Evolutionary conservation across 2,113 vertebrate genomes (phyloP).

Genomic region (Rhinoptilus africanus): DNA sequence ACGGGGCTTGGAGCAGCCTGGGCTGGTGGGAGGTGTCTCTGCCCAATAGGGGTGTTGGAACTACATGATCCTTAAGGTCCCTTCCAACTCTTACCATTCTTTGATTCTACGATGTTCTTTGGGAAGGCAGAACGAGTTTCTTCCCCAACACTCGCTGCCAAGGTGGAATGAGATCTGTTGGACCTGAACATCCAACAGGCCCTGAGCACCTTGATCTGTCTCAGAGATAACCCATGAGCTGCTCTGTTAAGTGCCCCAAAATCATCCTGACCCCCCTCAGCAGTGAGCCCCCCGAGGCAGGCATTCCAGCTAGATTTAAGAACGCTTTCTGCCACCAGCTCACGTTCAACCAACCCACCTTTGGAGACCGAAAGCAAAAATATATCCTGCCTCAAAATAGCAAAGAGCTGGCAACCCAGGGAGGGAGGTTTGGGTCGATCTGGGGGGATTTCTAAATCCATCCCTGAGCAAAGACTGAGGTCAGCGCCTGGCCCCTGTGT

Average conservation of each 20-base stretch:
- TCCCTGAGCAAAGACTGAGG: neutral
- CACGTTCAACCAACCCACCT: neutral
- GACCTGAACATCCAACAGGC: neutral
- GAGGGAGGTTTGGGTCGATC: neutral
- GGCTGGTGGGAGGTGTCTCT: neutral
- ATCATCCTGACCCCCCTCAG: neutral
- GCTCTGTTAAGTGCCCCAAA: neutral
- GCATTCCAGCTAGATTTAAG: neutral
- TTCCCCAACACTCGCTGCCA: neutral
- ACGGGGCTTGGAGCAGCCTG: neutral
- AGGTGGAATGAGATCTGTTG: neutral
- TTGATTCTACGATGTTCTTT: neutral
- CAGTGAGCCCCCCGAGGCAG: neutral
- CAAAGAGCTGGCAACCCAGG: neutral
- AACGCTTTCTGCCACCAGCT: neutral
- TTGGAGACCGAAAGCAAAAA: neutral
- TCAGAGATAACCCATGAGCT: neutral
- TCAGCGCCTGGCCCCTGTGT: neutral
- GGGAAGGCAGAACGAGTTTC: neutral
- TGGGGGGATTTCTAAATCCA: neutral
- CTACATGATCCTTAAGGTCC: neutral
- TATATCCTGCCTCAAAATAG: neutral
- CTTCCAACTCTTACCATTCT: neutral
- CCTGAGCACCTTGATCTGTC: neutral
- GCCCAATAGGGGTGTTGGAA: too few relatives aligned